Percentiles rank a stretch among this genome's conserved stretches.
These are phyloP conservation scores for Anthonomus grandis DNA, from an alignment of 1,140 invertebrate genomes.

Conservation along the genomic window DNA sequence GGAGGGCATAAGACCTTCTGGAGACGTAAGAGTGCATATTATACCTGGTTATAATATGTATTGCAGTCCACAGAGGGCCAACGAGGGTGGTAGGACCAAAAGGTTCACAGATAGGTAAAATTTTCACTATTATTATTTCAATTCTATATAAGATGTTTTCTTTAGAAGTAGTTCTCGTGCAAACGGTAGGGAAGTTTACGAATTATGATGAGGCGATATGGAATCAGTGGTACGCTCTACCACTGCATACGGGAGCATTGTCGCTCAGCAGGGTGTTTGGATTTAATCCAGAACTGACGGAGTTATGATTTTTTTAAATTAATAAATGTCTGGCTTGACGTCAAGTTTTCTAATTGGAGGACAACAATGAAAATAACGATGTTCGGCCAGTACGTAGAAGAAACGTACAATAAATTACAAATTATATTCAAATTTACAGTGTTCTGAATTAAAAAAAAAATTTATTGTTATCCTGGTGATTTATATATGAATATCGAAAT, in stretches of 20 bases:
- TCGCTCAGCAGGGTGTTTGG: conserved; percentile 20
- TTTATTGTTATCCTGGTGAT: too few relatives aligned
- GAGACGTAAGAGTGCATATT: conserved; percentile 73
- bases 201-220: conserved; percentile 52
- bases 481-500: too few relatives aligned
- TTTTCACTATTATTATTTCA: conserved; percentile 43
- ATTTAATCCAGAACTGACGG: too few relatives aligned
- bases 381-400: too few relatives aligned
- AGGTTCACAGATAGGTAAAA: conserved; percentile 43
- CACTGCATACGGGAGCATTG: conserved; percentile 1
- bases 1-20: conserved; percentile 56
- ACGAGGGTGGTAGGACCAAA: conserved; percentile 38
- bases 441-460: too few relatives aligned
- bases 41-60: conserved; percentile 72
- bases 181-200: conserved; percentile 55
- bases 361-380: too few relatives aligned
- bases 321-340: too few relatives aligned
- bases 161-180: background rate
- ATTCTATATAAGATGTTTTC: background rate
- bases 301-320: too few relatives aligned
- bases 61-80: conserved; percentile 55
- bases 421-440: too few relatives aligned
- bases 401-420: too few relatives aligned
- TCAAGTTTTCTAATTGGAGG: too few relatives aligned
- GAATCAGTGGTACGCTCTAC: conserved; percentile 5